Percentiles rank a stretch among this genome's conserved stretches.
phyloP scores from a whole-genome alignment of 2,797 vertebrate species.

The Melanotaenia pygmaea region DNA sequence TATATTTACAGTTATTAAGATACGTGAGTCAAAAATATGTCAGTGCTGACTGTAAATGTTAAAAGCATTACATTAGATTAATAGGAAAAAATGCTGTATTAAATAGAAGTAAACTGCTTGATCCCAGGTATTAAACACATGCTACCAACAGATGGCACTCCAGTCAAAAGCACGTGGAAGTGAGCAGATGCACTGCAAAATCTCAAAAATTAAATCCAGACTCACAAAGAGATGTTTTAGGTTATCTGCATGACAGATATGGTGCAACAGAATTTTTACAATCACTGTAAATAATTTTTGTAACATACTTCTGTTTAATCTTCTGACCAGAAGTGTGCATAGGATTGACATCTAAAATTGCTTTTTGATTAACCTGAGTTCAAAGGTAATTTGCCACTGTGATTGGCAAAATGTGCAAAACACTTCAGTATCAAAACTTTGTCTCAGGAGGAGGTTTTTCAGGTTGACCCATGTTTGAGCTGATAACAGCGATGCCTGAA shows the following conservation, averaged over 20 bases:
- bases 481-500: slow-evolving; percentile 46
- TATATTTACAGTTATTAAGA: slow-evolving; percentile 14
- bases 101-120: not conserved
- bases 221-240: slow-evolving; percentile 21
- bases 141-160: slow-evolving; percentile 57
- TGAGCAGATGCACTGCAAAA: slow-evolving; percentile 3
- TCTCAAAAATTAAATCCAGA: slow-evolving; percentile 7
- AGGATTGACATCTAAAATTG: slow-evolving; percentile 7
- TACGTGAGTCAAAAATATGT: slow-evolving; percentile 3
- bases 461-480: slow-evolving; percentile 21
- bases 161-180: slow-evolving; percentile 12
- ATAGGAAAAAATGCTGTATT: not conserved
- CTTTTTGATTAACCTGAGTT: slow-evolving; percentile 29
- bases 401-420: slow-evolving; percentile 12
- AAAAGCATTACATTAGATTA: slow-evolving; percentile 6
- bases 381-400: not conserved
- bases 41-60: slow-evolving; percentile 11
- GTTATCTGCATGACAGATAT: slow-evolving; percentile 48
- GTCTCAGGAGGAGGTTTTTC: slow-evolving; percentile 64
- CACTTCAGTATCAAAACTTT: slow-evolving; percentile 55
- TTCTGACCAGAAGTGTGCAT: slow-evolving; percentile 8
- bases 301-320: slow-evolving; percentile 13
- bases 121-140: slow-evolving; percentile 2
- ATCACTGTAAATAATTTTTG: slow-evolving; percentile 22
- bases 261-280: slow-evolving; percentile 18